Conservation (phyloP, 1,140 invertebrate species). For the Caenorhabditis tropicalis region DNA sequence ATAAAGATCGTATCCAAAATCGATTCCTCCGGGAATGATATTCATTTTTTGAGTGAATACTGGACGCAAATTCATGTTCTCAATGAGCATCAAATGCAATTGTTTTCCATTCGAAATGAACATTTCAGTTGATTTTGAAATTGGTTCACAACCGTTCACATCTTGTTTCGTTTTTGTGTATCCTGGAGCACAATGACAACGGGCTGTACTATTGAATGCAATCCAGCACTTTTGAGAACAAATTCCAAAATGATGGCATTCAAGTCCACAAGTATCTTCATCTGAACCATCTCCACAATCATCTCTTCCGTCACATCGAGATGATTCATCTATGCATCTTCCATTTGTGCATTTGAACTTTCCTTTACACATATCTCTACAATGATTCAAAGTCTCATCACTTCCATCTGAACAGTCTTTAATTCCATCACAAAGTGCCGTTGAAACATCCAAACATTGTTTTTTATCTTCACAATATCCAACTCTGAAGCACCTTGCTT, state of each 20-base stretch:
- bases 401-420: conserved; percentile 5
- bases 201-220: conserved; percentile 7
- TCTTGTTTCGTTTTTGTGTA: not conserved
- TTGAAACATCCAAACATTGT: conserved; percentile 35
- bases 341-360: conserved; percentile 81
- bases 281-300: conserved; percentile 77
- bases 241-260: conserved; percentile 24
- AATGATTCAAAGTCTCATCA: conserved; percentile 13
- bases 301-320: conserved; percentile 81
- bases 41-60: not conserved
- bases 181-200: conserved; percentile 35
- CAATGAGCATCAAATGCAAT: not conserved
- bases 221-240: conserved; percentile 38
- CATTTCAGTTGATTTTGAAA: not conserved
- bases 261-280: not conserved
- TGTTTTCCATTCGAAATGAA: not conserved
- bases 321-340: conserved; percentile 82
- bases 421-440: conserved; percentile 28
- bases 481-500: conserved; percentile 24
- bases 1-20: not conserved
- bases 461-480: conserved; percentile 45
- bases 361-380: conserved; percentile 32
- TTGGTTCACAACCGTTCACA: not conserved
- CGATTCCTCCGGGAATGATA: not conserved
- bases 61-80: not conserved